These are phyloP conservation scores for Upupa epops DNA, from an alignment of 2,113 vertebrate genomes.

Conservation along the genomic window DNA sequence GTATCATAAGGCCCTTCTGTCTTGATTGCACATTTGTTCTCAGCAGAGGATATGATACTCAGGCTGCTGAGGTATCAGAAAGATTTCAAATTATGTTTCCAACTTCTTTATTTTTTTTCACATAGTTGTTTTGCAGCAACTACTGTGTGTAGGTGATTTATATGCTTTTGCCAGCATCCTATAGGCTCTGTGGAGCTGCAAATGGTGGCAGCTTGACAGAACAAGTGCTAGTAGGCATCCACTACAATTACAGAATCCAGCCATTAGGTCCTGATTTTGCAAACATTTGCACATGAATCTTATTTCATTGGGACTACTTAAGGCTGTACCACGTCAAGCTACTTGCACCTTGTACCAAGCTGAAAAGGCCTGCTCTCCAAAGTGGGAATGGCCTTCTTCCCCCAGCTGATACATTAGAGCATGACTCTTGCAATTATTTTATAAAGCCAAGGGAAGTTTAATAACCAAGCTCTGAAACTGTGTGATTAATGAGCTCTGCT, in stretches of 20 bases:
- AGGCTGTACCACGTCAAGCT: not conserved
- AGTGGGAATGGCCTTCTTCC: not conserved
- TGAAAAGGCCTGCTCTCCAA: not conserved
- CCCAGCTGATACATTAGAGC: not conserved
- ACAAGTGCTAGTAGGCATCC: not conserved
- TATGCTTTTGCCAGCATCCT: not conserved
- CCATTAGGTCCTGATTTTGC: not conserved
- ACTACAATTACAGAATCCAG: not conserved
- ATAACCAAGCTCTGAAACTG: not conserved
- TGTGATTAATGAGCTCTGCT: constrained; percentile 46
- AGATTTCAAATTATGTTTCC: not conserved
- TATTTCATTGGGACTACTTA: not conserved
- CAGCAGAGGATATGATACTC: not conserved
- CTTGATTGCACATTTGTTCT: not conserved
- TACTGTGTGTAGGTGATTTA: not conserved
- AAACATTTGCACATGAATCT: not conserved
- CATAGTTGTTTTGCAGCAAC: not conserved
- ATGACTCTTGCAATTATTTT: not conserved
- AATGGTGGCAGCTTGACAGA: not conserved
- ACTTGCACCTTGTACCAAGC: not conserved
- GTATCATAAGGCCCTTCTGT: not conserved
- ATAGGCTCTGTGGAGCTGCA: not conserved
- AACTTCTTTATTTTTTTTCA: not conserved
- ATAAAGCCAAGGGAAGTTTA: not conserved
- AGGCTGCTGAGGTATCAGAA: not conserved